These are phyloP conservation scores for Sarcophaga carnaria DNA, from an alignment of 2,888 invertebrate species.

Conservation along the genomic window DNA sequence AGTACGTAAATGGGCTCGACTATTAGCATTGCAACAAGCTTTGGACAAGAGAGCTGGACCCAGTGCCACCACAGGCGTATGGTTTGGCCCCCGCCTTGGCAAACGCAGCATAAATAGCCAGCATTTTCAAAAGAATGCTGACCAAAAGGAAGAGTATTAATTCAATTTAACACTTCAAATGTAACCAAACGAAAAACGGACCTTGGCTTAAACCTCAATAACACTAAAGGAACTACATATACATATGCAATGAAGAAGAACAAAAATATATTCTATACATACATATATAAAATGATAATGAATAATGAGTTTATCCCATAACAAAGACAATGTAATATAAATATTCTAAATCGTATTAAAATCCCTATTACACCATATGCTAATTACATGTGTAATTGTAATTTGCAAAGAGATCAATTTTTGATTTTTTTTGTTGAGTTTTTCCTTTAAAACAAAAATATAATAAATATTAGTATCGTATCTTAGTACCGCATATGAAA, in stretches of 20 bases:
- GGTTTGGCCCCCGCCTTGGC: conserved; percentile 88
- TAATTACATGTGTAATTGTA: conserved; percentile 8
- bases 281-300: conserved; percentile 28
- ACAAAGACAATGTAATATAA: conserved; percentile 39
- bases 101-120: conserved; percentile 79
- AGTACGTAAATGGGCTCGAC: conserved; percentile 79
- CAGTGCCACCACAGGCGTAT: conserved; percentile 83
- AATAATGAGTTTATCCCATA: background rate
- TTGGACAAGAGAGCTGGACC: conserved; percentile 80
- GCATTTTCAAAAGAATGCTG: conserved; percentile 36
- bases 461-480: conserved; percentile 25
- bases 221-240: too few relatives aligned
- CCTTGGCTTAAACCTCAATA: conserved; percentile 13
- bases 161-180: background rate
- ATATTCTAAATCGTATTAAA: conserved; percentile 45
- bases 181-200: conserved; percentile 33
- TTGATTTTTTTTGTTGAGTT: conserved; percentile 63
- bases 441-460: conserved; percentile 24
- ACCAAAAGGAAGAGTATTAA: conserved; percentile 66
- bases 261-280: conserved; percentile 30
- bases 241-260: conserved; percentile 24
- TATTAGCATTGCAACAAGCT: conserved; percentile 78
- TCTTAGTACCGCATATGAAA: too few relatives aligned
- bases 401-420: conserved; percentile 74
- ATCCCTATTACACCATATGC: background rate